Base-by-base conservation (phyloP, 2,113 vertebrate species). In the Saimiri boliviensis region DNA sequence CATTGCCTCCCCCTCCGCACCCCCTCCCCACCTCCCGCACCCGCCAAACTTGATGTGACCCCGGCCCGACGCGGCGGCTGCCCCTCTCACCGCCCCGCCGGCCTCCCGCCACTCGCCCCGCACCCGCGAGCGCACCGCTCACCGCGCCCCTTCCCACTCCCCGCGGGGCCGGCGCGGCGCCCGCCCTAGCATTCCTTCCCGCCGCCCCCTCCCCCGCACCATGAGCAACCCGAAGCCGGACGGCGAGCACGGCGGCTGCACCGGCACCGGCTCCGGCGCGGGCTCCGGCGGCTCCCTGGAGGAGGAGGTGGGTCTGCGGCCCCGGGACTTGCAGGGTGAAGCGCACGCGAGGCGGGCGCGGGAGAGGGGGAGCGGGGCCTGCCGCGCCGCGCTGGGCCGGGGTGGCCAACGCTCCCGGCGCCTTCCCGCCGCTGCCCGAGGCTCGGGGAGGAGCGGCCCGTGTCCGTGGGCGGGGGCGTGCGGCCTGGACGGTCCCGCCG, bases 151-250 rank as follows among this genome's bases (percentile, higher is more conserved):
- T 79, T 52, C 89, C 92, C 90, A 54, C 87, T 81, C 83, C 94
- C 49, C 84, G 54, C 86, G 68, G 93, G 93, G 71, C 91, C 86
- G 68, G 56, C 76, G 93, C 89, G 93, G 93, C 80, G 80, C 95
- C 42, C 58, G 87, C 95, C 45, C 82, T 68, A 2, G 58, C 90
- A 40, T 21, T 60, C 86, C 87, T 96, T 88, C 93, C 85, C 70
- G 86, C 70, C 27, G 9, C 92, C 88, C 91, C 92, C 70, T 21
- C 21, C 37, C 94, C 79, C 94, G 77, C 98, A 98, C 98, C 98
- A 98, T 99, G 99, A 99, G 98, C 98, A 98, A 84, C 98, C 97
- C 98, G 94, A 98, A 98, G 98, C 96, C 98, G 97, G 98, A 99
- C 95, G 97, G 93, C 91, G 98, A 99, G 96, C 98, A 98, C 98